Evolutionary conservation across 2,888 invertebrate genomes (phyloP).

Genomic region (Alsophila aescularia): DNA sequence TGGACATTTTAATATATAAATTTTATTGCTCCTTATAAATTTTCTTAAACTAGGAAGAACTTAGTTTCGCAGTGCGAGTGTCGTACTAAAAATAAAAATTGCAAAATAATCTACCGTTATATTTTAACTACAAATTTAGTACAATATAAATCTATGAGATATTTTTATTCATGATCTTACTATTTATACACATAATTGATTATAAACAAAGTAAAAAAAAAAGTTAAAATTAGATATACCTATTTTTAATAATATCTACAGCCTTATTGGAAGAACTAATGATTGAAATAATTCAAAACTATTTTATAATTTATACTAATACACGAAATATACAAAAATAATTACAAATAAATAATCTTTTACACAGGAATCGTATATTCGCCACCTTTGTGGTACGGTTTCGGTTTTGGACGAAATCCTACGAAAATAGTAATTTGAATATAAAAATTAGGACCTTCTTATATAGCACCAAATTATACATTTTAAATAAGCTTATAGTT

Average conservation of each 20-base stretch:
- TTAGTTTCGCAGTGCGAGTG: slow-evolving; percentile 73
- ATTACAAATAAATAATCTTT: slow-evolving; percentile 81
- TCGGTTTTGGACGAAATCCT: slow-evolving; percentile 50
- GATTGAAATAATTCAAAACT: slow-evolving; percentile 51
- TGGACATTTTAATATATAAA: slow-evolving; percentile 67
- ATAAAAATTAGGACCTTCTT: slow-evolving; percentile 44
- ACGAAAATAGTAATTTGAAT: slow-evolving; percentile 28
- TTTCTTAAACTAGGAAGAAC: slow-evolving; percentile 81
- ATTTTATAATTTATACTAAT: slow-evolving; percentile 56
- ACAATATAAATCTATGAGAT: slow-evolving; percentile 72
- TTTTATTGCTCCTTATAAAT: slow-evolving; percentile 82
- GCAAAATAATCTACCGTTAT: slow-evolving; percentile 64
- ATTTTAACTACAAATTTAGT: slow-evolving; percentile 69
- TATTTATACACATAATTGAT: slow-evolving; percentile 73
- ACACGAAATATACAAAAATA: slow-evolving; percentile 77
- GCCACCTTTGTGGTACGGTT: slow-evolving; percentile 54
- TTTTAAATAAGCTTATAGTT: slow-evolving; percentile 22
- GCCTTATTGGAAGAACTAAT: slow-evolving; percentile 72
- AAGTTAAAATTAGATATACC: slow-evolving; percentile 60
- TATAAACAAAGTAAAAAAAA: slow-evolving; percentile 47
- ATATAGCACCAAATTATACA: slow-evolving; percentile 62
- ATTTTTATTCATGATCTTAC: slow-evolving; percentile 69
- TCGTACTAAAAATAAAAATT: slow-evolving; percentile 62
- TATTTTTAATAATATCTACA: slow-evolving; percentile 70
- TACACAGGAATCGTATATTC: slow-evolving; percentile 68